phyloP scores from a whole-genome alignment of 2,113 vertebrate species.

The Eidolon helvum region DNA sequence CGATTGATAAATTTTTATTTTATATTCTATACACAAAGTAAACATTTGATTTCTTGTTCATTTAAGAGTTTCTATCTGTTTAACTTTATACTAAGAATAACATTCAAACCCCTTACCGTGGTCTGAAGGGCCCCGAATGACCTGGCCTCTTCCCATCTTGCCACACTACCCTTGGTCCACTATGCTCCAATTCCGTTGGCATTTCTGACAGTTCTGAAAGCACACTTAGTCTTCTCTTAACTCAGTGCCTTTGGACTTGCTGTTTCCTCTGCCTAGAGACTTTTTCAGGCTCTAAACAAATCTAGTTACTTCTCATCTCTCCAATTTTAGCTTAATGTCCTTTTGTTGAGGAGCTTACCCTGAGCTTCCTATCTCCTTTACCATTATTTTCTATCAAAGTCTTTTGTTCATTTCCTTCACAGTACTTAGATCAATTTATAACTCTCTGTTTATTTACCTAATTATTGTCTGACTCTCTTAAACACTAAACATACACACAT shows the following conservation, averaged over 20 bases:
- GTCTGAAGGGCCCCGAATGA: accelerated
- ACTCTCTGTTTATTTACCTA: neutral
- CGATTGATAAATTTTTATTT: neutral
- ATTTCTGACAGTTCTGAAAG: neutral
- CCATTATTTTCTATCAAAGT: neutral
- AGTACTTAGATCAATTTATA: neutral
- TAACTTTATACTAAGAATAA: neutral
- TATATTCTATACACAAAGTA: neutral
- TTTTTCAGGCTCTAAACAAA: neutral
- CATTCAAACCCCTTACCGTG: neutral
- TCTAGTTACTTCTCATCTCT: neutral
- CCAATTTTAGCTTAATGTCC: neutral
- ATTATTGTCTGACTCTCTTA: neutral
- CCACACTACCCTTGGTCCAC: neutral
- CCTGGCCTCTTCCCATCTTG: neutral
- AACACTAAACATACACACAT: neutral
- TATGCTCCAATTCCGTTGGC: accelerated
- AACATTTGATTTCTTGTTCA: neutral
- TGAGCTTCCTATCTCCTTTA: neutral
- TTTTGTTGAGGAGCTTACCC: neutral
- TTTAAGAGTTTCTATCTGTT: neutral
- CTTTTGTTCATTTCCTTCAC: neutral
- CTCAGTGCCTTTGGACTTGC: neutral
- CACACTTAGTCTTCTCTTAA: neutral
- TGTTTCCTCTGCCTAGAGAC: neutral